Evolutionary conservation across 2,797 vertebrate genomes (phyloP), one percentile per base, ranked within the genome.

Genomic region (Neoniphon sammara): DNA sequence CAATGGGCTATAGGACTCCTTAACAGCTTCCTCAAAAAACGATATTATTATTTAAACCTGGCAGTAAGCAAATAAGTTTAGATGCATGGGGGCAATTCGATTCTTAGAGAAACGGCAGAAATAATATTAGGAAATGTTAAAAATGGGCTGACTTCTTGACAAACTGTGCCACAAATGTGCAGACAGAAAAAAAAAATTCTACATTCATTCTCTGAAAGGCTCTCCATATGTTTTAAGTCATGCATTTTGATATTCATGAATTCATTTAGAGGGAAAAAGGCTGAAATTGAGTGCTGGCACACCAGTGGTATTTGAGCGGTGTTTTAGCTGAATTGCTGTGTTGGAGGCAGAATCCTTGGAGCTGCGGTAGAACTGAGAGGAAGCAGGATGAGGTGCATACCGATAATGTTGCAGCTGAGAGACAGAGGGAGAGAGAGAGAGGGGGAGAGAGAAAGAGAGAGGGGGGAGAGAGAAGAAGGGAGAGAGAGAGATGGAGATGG

Each of bases 371-470:
- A 87, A 78, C 52, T 36, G 78, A 81, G 86, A 88, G 85, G 85
- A 89, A 83, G 88, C 84, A 85, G 87, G 87, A 87, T 34, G 79
- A 85, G 82, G 82, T 86, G 90, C 85, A 92, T 89, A 91, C 88
- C 81, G 87, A 91, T 91, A 86, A 85, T 23, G 39, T 78, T 85
- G 92, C 89, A 91, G 87, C 88, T 87, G 85, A 81, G 71, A 72
- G 54, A 64, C 49, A 74, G 60, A 53, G 73, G 56, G n/a, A 49
- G 7, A 23, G 44, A 21, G 10, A 27, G 61, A 58, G 25, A 47
- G 25, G 47, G 39, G 49, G 31, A 27, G 67, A 50, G 46, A 70
- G 44, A 60, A 11, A 12, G 44, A 23, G 8, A 46, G 36, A 30
- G 53, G 14, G 6, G 25, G n/a, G 14, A 67, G n/a, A 54, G 49